Conservation (phyloP, 2,797 vertebrate species). For the Mallotus villosus region DNA sequence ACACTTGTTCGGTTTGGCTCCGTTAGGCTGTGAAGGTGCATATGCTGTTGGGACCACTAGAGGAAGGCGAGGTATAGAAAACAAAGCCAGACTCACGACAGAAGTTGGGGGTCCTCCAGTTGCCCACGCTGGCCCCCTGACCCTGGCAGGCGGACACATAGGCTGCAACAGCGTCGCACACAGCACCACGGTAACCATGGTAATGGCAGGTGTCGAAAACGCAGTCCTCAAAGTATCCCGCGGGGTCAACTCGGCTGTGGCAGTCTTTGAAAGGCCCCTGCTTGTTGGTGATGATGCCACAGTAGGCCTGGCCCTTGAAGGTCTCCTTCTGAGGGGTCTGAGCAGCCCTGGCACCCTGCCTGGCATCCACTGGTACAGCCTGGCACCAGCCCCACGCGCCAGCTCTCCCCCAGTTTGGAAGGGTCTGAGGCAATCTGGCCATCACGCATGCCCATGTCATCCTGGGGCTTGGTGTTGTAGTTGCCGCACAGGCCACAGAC, state of each 20-base stretch:
- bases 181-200: slow-evolving; percentile 59
- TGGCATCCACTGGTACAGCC: slow-evolving; percentile 62
- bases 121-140: slow-evolving; percentile 47
- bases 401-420: slow-evolving; percentile 63
- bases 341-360: slow-evolving; percentile 24
- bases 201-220: slow-evolving; percentile 78
- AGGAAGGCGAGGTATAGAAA: not conserved
- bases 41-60: no score
- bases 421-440: not conserved
- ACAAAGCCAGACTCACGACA: slow-evolving; percentile 75
- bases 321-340: slow-evolving; percentile 12
- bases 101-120: slow-evolving; percentile 75
- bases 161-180: slow-evolving; percentile 67
- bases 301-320: slow-evolving; percentile 37
- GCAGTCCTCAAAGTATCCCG: slow-evolving; percentile 67
- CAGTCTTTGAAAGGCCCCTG: slow-evolving; percentile 70
- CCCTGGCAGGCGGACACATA: slow-evolving; percentile 79
- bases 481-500: slow-evolving; percentile 80
- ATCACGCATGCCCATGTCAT: slow-evolving; percentile 57
- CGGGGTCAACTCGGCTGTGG: slow-evolving; percentile 49
- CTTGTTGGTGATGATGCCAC: slow-evolving; percentile 38
- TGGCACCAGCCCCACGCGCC: slow-evolving; percentile 61
- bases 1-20: not conserved
- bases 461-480: slow-evolving; percentile 56
- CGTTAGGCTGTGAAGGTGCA: not conserved